phyloP scores from a whole-genome alignment of 2,797 vertebrate species.

The Cossypha caffra region DNA sequence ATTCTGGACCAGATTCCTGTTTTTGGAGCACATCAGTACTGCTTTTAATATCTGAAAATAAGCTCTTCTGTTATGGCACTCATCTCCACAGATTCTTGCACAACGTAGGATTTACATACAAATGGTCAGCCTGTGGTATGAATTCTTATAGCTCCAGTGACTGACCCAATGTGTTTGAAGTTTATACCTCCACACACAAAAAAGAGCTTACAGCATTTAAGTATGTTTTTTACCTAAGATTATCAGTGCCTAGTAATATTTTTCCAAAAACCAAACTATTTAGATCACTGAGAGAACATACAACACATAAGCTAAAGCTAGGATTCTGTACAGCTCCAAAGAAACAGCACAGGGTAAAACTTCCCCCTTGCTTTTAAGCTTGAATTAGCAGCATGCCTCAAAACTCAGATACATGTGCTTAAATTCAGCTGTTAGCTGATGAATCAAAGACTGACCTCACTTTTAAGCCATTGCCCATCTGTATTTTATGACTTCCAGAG shows the following conservation, averaged over 20 bases:
- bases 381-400: background rate
- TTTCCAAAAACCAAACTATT: background rate
- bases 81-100: background rate
- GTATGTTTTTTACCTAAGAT: background rate
- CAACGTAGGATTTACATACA: background rate
- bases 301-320: background rate
- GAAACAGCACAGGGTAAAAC: background rate
- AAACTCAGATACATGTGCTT: background rate
- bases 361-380: background rate
- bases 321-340: background rate
- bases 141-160: background rate
- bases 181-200: background rate
- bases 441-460: constrained; percentile 35
- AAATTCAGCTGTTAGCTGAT: background rate
- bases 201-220: background rate
- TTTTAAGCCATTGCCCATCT: constrained; percentile 17
- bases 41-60: background rate
- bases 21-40: background rate
- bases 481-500: constrained; percentile 63
- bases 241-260: background rate
- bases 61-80: background rate
- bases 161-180: background rate
- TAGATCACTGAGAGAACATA: background rate
- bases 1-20: background rate
- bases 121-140: background rate